Base-by-base conservation (phyloP, 2,113 vertebrate species). In the Dinomys branickii region DNA sequence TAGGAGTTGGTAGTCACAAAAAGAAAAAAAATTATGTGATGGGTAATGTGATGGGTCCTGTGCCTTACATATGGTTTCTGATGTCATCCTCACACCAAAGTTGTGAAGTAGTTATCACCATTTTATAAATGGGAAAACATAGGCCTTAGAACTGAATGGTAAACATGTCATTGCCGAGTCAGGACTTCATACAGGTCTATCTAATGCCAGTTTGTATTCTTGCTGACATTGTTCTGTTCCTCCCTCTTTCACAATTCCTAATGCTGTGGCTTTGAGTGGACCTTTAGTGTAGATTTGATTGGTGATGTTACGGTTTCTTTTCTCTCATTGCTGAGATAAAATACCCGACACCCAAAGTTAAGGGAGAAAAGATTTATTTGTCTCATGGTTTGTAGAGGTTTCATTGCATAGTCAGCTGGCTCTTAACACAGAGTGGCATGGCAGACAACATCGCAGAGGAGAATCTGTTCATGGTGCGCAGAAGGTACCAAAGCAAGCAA, bases 111-210 rank as follows among this genome's bases (percentile, higher is more conserved):
- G 44, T 11, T 80, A 73, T 3, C 50, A 73, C 50, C 30, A 63
- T n/a, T 90, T 88, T 95, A 35, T 83, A 95, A 93, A 14, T 52
- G 77, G 82, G 67, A 50, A 93, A 86, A 61, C 22, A 58, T 52
- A 59, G 67, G 14, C 73, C 9, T 75, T 87, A 61, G n/a, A 61
- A 63, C 8, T 90, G 85, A 93, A 61, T 5, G 50, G 2, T 52
- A 52, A 82, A 38, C 24, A 13, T 14, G 9, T 17, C 20, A 20
- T 82, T 71, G 41, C 41, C 44, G 67, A 78, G 28, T 63, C 13
- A 26, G 80, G 11, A 52, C 80, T 94, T 90, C 35, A 65, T 16
- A 14, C 38, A 67, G 77, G 26, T 81, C 44, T 59, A 11, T 85
- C 67, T 92, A 41, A 85, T 38, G 54, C 61, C 26, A 7, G 38